Evolutionary conservation across 2,797 vertebrate genomes (phyloP).

Genomic region (Mastacembelus armatus): DNA sequence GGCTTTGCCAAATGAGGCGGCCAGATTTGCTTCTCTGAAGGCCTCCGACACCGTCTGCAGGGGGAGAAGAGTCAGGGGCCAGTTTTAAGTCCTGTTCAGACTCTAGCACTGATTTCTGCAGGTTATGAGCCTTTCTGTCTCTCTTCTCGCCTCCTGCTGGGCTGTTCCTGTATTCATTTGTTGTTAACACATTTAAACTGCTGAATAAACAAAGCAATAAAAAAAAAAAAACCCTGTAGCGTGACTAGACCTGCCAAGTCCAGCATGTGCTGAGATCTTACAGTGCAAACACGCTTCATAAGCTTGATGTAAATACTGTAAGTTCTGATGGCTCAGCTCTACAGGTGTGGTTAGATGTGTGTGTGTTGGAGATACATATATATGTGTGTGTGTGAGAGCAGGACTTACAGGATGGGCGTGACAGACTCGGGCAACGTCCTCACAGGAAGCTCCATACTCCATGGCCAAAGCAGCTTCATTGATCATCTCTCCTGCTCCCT

Average conservation of each 20-base stretch:
- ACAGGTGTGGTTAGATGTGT: background rate
- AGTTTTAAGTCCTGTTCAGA: too few relatives aligned
- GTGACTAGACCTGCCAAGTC: too few relatives aligned
- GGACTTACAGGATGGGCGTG: slow-evolving; percentile 96
- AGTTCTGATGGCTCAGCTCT: background rate
- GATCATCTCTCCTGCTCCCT: slow-evolving; percentile 98
- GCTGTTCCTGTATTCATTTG: too few relatives aligned
- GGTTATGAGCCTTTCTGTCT: too few relatives aligned
- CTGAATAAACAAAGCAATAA: too few relatives aligned
- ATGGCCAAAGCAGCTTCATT: slow-evolving; percentile 97
- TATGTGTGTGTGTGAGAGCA: background rate
- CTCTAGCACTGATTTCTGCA: too few relatives aligned
- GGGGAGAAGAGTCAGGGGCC: background rate
- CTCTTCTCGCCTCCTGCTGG: too few relatives aligned
- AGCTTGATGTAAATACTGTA: too few relatives aligned
- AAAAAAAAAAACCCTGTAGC: too few relatives aligned
- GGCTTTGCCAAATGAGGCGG: slow-evolving; percentile 96
- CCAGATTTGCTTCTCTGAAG: slow-evolving; percentile 98
- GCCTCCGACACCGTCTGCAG: slow-evolving; percentile 97
- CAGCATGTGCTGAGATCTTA: too few relatives aligned
- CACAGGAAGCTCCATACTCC: slow-evolving; percentile 98
- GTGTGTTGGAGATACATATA: background rate
- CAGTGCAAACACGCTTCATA: too few relatives aligned
- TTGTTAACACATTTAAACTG: too few relatives aligned
- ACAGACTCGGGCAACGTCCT: slow-evolving; percentile 96